Evolutionary conservation across 1,140 invertebrate species (phyloP).

Genomic region (Drosophila paulistorum): DNA sequence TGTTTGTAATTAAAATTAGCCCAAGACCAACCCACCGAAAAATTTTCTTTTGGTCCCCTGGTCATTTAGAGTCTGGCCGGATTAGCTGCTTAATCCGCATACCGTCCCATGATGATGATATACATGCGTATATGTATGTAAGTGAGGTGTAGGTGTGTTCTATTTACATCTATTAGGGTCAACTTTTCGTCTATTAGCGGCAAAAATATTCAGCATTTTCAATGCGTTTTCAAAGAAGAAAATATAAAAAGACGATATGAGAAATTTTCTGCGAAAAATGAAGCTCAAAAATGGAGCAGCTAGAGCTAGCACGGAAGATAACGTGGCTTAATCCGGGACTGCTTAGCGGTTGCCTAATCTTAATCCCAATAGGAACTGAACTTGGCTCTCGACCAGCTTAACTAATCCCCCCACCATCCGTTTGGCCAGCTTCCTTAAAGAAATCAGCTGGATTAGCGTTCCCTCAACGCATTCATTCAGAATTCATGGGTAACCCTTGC

Average conservation of each 20-base stretch:
- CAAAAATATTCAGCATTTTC: constrained; percentile 35
- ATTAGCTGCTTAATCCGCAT: constrained; percentile 61
- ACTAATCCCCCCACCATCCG: constrained; percentile 41
- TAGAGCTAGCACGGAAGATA: not conserved
- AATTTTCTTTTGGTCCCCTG: constrained; percentile 18
- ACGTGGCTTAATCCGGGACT: constrained; percentile 37
- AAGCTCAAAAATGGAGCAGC: not conserved
- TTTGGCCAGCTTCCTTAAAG: constrained; percentile 28
- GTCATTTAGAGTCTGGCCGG: constrained; percentile 42
- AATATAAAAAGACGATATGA: constrained; percentile 9
- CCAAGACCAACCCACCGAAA: constrained; percentile 58
- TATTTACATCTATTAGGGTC: constrained; percentile 56
- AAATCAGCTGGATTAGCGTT: constrained; percentile 52
- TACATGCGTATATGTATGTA: not conserved
- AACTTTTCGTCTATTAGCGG: constrained; percentile 53
- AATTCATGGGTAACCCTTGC: constrained; percentile 38
- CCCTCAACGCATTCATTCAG: constrained; percentile 42
- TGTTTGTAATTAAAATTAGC: constrained; percentile 70
- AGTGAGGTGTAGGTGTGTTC: constrained; percentile 36
- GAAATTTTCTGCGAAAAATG: constrained; percentile 18
- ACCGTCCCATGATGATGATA: too few species aligned
- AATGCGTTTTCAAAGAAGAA: constrained; percentile 35
- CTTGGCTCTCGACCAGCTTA: constrained; percentile 18
- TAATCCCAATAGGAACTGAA: constrained; percentile 58
- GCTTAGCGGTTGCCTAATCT: constrained; percentile 62